phyloP scores from a whole-genome alignment of 2,113 vertebrate species.

The Blennius ocellaris region DNA sequence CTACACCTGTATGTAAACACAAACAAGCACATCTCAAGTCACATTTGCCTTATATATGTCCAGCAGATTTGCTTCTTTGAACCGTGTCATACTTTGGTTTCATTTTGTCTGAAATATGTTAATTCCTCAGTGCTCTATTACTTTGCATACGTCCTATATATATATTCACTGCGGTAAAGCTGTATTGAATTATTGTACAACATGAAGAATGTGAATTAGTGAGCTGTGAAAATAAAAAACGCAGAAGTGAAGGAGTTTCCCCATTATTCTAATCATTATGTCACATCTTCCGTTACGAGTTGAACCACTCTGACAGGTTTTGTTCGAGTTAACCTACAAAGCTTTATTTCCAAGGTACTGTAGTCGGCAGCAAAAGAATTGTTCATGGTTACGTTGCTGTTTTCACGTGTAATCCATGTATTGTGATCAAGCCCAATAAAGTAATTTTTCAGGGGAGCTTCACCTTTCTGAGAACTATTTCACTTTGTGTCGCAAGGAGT shows the following conservation, averaged over 20 bases:
- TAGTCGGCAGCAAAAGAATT: not conserved
- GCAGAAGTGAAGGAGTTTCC: not conserved
- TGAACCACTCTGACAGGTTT: too few species aligned
- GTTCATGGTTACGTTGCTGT: not conserved
- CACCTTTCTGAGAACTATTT: not conserved
- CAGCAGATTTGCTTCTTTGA: not conserved
- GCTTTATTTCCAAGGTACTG: too few species aligned
- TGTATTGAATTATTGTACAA: slow-evolving; percentile 18
- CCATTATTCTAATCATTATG: not conserved
- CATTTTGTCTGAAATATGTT: not conserved
- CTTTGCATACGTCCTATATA: slow-evolving; percentile 15
- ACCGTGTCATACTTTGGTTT: slow-evolving; percentile 7
- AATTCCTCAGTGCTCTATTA: slow-evolving; percentile 3
- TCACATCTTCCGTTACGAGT: not conserved
- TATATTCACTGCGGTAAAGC: slow-evolving; percentile 22
- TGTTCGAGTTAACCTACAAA: too few species aligned
- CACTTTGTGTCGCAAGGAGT: slow-evolving; percentile 2
- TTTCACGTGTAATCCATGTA: not conserved
- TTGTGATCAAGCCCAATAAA: slow-evolving; percentile 44
- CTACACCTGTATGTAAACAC: not conserved
- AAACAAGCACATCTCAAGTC: slow-evolving; percentile 10
- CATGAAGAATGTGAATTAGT: slow-evolving; percentile 30
- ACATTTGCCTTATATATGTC: slow-evolving; percentile 64
- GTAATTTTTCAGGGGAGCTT: not conserved
- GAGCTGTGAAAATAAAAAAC: slow-evolving; percentile 24